phyloP scores from a whole-genome alignment of 2,797 vertebrate genomes.

The Myoxocephalus aenaeus region DNA sequence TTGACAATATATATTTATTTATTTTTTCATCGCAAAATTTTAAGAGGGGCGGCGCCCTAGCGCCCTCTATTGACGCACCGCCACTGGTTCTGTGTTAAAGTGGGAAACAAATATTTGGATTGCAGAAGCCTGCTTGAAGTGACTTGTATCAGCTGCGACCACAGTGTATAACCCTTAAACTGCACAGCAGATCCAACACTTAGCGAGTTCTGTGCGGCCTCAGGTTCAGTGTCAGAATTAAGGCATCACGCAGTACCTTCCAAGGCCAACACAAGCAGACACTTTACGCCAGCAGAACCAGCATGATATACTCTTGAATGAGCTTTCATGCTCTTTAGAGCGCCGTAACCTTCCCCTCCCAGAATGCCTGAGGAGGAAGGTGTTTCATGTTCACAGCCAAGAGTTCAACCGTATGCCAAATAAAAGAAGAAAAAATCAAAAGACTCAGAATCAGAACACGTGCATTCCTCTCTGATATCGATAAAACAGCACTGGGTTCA shows the following conservation, averaged over 20 bases:
- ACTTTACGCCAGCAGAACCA: slow-evolving; percentile 34
- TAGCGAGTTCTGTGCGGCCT: background rate
- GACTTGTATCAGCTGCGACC: slow-evolving; percentile 32
- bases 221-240: slow-evolving; percentile 26
- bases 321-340: slow-evolving; percentile 52
- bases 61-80: too few relatives aligned
- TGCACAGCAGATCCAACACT: slow-evolving; percentile 14
- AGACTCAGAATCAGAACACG: slow-evolving; percentile 36
- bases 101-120: slow-evolving; percentile 23
- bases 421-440: slow-evolving; percentile 62
- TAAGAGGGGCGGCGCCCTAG: too few relatives aligned
- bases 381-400: slow-evolving; percentile 55
- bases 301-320: slow-evolving; percentile 31
- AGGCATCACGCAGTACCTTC: slow-evolving; percentile 9
- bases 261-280: slow-evolving; percentile 29
- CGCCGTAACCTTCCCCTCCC: slow-evolving; percentile 48
- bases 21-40: too few relatives aligned
- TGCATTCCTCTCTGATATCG: slow-evolving; percentile 38
- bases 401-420: slow-evolving; percentile 62
- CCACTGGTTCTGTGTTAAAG: slow-evolving; percentile 19
- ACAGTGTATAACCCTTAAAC: slow-evolving; percentile 13
- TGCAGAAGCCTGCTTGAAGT: slow-evolving; percentile 1
- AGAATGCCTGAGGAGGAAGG: slow-evolving; percentile 44
- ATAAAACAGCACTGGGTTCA: slow-evolving; percentile 21
- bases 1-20: too few relatives aligned